phyloP scores from a whole-genome alignment of 2,888 invertebrate species.

The Phyllotreta striolata region DNA sequence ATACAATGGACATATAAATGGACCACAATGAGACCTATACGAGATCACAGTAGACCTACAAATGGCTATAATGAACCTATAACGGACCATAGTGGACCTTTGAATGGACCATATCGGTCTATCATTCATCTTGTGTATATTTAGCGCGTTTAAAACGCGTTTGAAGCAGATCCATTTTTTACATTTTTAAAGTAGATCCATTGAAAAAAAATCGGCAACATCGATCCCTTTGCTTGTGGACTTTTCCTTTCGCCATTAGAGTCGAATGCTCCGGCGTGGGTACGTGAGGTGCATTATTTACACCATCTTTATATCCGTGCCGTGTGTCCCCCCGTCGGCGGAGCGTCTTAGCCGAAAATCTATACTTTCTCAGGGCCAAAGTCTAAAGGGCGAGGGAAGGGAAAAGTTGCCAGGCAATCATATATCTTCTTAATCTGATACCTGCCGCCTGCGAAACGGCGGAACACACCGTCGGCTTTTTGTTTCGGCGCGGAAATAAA shows the following conservation, averaged over 20 bases:
- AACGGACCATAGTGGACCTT: too few relatives aligned
- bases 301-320: slow-evolving; percentile 55
- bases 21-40: too few relatives aligned
- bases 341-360: slow-evolving; percentile 55
- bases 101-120: too few relatives aligned
- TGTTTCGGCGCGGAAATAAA: slow-evolving; percentile 19
- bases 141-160: too few relatives aligned
- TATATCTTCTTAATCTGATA: slow-evolving; percentile 44
- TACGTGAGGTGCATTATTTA: slow-evolving; percentile 60
- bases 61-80: too few relatives aligned
- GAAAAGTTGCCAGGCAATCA: slow-evolving; percentile 39
- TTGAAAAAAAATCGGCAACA: slow-evolving; percentile 11
- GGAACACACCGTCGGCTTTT: slow-evolving; percentile 19
- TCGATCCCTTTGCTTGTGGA: slow-evolving; percentile 17
- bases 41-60: too few relatives aligned
- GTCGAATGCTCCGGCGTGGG: slow-evolving; percentile 45
- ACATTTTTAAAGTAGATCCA: neutral
- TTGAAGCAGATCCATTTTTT: too few relatives aligned
- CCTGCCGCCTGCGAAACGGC: slow-evolving; percentile 25
- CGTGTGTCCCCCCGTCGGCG: slow-evolving; percentile 18
- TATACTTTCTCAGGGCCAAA: slow-evolving; percentile 49
- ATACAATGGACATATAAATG: too few relatives aligned
- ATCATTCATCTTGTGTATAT: too few relatives aligned
- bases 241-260: slow-evolving; percentile 23
- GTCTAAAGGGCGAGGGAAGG: slow-evolving; percentile 40